Evolutionary conservation across 2,888 invertebrate genomes (phyloP).

Genomic region (Liposcelis brunnea): DNA sequence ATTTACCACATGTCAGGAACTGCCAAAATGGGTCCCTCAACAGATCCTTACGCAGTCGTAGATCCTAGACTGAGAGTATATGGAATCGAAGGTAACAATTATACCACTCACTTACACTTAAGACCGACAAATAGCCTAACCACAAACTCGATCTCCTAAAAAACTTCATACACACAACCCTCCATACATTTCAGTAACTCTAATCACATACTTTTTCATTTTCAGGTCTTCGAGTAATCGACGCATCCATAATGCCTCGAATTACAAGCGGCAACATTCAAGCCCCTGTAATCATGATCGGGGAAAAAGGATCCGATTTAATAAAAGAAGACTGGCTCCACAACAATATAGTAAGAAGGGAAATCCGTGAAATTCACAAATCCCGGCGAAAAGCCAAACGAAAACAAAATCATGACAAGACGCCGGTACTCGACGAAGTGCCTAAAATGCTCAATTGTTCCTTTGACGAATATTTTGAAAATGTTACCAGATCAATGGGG

Average conservation of each 20-base stretch:
- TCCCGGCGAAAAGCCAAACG: not conserved
- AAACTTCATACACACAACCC: too few species aligned
- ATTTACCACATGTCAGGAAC: slow-evolving; percentile 76
- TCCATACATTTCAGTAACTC: too few species aligned
- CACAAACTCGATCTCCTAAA: too few species aligned
- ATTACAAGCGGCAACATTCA: slow-evolving; percentile 78
- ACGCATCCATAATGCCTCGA: slow-evolving; percentile 76
- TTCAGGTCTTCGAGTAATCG: slow-evolving; percentile 53
- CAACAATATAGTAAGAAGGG: slow-evolving; percentile 16
- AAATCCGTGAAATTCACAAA: not conserved
- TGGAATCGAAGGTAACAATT: slow-evolving; percentile 46
- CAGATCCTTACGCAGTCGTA: slow-evolving; percentile 64
- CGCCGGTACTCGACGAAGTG: too few species aligned
- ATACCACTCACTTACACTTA: too few species aligned
- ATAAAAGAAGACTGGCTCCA: slow-evolving; percentile 52
- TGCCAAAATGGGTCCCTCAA: slow-evolving; percentile 65
- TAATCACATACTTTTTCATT: not conserved
- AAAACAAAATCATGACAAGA: too few species aligned
- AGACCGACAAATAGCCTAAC: too few species aligned
- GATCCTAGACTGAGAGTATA: slow-evolving; percentile 59
- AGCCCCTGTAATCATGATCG: slow-evolving; percentile 77
- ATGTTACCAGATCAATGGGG: too few species aligned
- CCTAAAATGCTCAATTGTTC: too few species aligned
- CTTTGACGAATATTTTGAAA: too few species aligned
- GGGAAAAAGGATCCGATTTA: slow-evolving; percentile 68